phyloP scores from a whole-genome alignment of 1,140 invertebrate genomes.

The Ceratosolen fusciceps region DNA sequence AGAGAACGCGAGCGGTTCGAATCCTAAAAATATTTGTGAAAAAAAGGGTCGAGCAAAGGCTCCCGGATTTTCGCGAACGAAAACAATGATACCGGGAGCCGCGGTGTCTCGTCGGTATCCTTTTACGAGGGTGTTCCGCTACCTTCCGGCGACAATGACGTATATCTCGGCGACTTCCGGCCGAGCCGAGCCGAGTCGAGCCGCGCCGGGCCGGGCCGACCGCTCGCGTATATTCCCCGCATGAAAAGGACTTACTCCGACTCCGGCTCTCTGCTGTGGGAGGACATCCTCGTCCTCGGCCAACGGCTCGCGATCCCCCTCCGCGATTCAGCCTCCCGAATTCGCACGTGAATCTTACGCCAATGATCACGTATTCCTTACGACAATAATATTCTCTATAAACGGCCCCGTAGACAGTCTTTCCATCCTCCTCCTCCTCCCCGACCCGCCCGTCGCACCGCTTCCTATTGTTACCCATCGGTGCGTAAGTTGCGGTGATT shows the following conservation, averaged over 20 bases:
- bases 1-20: background rate
- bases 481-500: slow-evolving; percentile 9
- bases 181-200: slow-evolving; percentile 50
- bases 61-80: background rate
- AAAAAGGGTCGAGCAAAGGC: slow-evolving; percentile 8
- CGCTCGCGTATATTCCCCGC: no score
- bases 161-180: slow-evolving; percentile 51
- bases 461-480: no score
- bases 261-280: background rate
- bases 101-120: slow-evolving; percentile 27
- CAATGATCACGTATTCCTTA: slow-evolving; percentile 67
- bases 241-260: background rate
- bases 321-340: background rate
- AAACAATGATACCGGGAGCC: slow-evolving; percentile 34
- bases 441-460: no score
- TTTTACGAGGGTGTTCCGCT: slow-evolving; percentile 40
- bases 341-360: slow-evolving; percentile 64
- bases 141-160: slow-evolving; percentile 45
- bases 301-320: background rate
- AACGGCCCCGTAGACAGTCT: no score
- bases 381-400: slow-evolving; percentile 66
- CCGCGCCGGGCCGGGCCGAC: slow-evolving; percentile 26
- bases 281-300: background rate
- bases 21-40: background rate
- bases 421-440: no score